These are phyloP conservation scores for Zoanthus solanderi DNA, from an alignment of 92 coral and sea anemone genomes.

Conservation along the genomic window DNA sequence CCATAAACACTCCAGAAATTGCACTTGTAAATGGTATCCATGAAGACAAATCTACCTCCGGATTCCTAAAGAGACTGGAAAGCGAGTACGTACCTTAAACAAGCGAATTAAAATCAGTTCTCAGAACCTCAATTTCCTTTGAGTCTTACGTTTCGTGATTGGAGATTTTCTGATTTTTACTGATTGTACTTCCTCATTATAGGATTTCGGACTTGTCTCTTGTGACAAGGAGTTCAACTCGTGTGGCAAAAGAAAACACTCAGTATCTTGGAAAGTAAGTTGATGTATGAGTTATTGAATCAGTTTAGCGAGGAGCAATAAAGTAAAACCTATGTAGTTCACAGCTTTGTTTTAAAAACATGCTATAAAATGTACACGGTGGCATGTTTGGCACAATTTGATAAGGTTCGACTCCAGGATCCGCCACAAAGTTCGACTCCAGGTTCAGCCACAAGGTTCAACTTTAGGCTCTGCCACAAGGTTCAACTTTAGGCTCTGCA, in stretches of 20 bases:
- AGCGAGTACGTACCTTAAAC: conserved; percentile 61
- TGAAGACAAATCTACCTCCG: conserved; percentile 22
- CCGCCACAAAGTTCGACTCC: no score
- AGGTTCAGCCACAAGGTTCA: no score
- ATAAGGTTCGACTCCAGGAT: no score
- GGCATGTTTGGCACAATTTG: no score
- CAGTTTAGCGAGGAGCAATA: neutral
- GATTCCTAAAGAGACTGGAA: conserved; percentile 59
- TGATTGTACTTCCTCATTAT: neutral
- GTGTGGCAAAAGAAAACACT: conserved; percentile 67
- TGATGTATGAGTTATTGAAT: neutral
- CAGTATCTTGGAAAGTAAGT: conserved; percentile 79
- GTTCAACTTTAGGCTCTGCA: no score
- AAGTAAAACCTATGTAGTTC: no score
- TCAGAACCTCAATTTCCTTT: neutral
- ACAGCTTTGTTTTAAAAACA: no score
- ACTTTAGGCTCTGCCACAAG: no score
- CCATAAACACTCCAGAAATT: conserved; percentile 47
- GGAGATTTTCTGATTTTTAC: neutral
- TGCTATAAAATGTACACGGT: no score
- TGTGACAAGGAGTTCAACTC: conserved; percentile 68
- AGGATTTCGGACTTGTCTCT: conserved; percentile 70
- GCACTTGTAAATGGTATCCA: conserved; percentile 51
- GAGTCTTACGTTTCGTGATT: neutral
- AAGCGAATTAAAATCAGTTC: neutral